Evolutionary conservation across 2,888 invertebrate species (phyloP).

Genomic region (Chalcosyrphus nemorum): DNA sequence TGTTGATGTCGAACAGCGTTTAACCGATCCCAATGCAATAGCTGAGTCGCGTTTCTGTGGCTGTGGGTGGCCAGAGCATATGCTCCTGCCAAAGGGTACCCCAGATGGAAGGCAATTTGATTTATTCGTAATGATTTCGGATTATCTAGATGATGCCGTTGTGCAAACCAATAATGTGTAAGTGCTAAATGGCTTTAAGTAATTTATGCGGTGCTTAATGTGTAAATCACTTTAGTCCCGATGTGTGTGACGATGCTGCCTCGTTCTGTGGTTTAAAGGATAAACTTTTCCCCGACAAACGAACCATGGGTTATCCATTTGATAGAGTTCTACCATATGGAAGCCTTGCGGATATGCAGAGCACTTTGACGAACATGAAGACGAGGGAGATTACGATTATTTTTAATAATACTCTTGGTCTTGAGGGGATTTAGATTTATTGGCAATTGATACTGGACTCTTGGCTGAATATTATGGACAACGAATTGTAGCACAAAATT

Average conservation of each 20-base stretch:
- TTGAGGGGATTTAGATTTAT: background rate
- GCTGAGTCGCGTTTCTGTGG: conserved; percentile 91
- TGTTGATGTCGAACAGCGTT: conserved; percentile 84
- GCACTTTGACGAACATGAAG: conserved; percentile 86
- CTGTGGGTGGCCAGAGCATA: conserved; percentile 94
- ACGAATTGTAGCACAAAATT: background rate
- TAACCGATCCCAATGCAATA: conserved; percentile 80
- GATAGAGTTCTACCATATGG: conserved; percentile 80
- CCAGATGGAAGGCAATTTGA: conserved; percentile 86
- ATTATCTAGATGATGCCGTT: conserved; percentile 85
- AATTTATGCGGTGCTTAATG: background rate
- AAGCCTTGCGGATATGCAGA: conserved; percentile 86
- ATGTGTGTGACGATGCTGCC: conserved; percentile 85
- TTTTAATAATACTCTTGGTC: conserved; percentile 79
- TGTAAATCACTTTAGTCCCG: conserved; percentile 74
- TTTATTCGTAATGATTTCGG: conserved; percentile 90
- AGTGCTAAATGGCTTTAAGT: background rate
- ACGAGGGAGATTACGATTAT: conserved; percentile 85
- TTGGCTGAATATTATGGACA: too few species aligned
- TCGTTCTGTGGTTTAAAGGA: conserved; percentile 88
- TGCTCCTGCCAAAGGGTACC: conserved; percentile 89
- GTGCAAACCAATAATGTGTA: conserved; percentile 75
- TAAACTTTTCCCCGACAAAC: conserved; percentile 86
- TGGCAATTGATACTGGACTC: background rate
- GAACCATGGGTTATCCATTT: conserved; percentile 86